Conservation (phyloP, 2,888 invertebrate genomes). For the Agrochola lychnidis region DNA sequence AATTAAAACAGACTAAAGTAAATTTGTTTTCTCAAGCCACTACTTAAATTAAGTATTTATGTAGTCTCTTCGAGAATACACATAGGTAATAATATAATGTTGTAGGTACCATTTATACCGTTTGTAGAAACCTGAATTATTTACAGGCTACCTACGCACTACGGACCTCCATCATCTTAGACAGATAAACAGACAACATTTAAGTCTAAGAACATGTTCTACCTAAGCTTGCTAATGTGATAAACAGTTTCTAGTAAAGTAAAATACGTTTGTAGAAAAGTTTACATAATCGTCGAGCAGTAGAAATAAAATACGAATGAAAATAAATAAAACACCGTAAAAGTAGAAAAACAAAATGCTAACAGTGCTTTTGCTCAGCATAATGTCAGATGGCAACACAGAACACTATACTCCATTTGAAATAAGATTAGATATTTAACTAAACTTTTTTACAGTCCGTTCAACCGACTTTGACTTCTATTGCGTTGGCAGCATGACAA, state of each 20-base stretch:
- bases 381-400: background rate
- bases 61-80: background rate
- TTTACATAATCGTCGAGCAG: background rate
- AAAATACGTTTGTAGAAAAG: background rate
- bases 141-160: constrained; percentile 50
- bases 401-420: no score
- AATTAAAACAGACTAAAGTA: background rate
- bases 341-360: background rate
- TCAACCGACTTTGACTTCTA: no score
- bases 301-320: background rate
- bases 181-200: constrained; percentile 42
- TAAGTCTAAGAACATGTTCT: constrained; percentile 10
- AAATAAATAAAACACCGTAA: background rate
- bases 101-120: constrained; percentile 18
- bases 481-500: no score
- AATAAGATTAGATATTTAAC: no score
- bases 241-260: constrained; percentile 10
- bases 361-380: background rate
- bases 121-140: constrained; percentile 55
- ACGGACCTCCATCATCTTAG: constrained; percentile 39
- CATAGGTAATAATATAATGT: constrained; percentile 14
- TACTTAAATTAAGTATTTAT: constrained; percentile 19
- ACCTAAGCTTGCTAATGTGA: background rate
- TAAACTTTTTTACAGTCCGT: no score
- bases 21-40: background rate